phyloP scores from a whole-genome alignment of 1,140 invertebrate species.

The Melitaea cinxia region DNA sequence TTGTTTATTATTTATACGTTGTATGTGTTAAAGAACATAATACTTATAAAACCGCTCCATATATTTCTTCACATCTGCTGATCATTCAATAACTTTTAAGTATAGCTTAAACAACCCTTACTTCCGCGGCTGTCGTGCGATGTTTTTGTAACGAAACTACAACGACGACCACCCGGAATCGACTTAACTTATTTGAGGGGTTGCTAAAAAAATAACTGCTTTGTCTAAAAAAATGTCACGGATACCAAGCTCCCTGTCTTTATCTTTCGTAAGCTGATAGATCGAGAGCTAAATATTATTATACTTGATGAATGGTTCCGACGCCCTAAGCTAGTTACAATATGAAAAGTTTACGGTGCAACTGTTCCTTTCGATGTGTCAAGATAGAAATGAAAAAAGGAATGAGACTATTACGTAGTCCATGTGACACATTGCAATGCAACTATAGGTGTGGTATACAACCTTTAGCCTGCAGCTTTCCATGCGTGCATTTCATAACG shows the following conservation, averaged over 20 bases:
- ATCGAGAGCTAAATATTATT: slow-evolving; percentile 42
- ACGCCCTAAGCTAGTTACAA: slow-evolving; percentile 59
- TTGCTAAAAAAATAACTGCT: slow-evolving; percentile 73
- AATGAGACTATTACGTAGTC: slow-evolving; percentile 7
- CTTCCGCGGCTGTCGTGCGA: slow-evolving; percentile 61
- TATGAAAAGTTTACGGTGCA: slow-evolving; percentile 63
- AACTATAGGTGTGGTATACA: too few species aligned
- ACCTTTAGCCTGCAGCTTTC: too few species aligned
- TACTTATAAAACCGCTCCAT: background rate
- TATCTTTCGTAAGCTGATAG: slow-evolving; percentile 48
- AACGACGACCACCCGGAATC: slow-evolving; percentile 70
- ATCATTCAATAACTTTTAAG: slow-evolving; percentile 48
- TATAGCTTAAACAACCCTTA: slow-evolving; percentile 62
- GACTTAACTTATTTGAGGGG: slow-evolving; percentile 74
- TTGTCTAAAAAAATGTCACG: slow-evolving; percentile 62
- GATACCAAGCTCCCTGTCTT: slow-evolving; percentile 33
- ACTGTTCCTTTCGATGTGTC: slow-evolving; percentile 56
- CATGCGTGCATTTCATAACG: too few species aligned
- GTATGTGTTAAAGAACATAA: background rate
- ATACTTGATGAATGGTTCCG: slow-evolving; percentile 41
- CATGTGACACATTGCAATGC: background rate
- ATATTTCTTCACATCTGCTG: slow-evolving; percentile 51
- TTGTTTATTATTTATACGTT: background rate
- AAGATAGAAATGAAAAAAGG: slow-evolving; percentile 29
- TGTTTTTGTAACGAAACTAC: slow-evolving; percentile 65